Percentiles rank a stretch among this genome's conserved stretches.
These are phyloP conservation scores for Hylyphantes graminicola DNA, from an alignment of 1,140 invertebrate species.

Conservation along the genomic window DNA sequence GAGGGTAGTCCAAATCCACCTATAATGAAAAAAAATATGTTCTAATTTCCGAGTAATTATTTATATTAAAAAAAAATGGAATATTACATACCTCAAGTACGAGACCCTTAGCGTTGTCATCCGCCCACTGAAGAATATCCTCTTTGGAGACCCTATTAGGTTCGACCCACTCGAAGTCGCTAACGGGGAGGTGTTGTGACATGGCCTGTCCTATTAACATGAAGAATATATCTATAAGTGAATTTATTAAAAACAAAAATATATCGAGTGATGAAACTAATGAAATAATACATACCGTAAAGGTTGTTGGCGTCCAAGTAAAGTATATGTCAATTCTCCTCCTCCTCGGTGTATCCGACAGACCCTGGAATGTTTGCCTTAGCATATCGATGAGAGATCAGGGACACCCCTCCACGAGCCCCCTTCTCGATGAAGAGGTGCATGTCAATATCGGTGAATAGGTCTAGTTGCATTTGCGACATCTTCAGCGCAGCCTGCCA, in stretches of 20 bases:
- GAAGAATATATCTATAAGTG: constrained; percentile 58
- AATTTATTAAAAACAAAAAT: constrained; percentile 64
- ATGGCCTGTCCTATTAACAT: constrained; percentile 28
- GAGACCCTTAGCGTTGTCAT: constrained; percentile 58
- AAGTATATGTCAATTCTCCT: neutral
- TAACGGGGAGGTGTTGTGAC: neutral
- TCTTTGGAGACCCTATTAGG: neutral
- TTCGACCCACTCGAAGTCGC: constrained; percentile 55
- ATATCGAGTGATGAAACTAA: constrained; percentile 4
- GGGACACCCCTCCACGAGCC: no score
- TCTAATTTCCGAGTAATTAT: no score
- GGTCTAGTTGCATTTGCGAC: neutral
- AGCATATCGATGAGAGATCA: neutral
- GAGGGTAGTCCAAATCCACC: constrained; percentile 62
- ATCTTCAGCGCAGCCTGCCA: constrained; percentile 30
- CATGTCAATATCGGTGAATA: constrained; percentile 32
- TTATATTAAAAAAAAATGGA: no score
- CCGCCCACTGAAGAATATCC: constrained; percentile 51
- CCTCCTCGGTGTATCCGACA: no score
- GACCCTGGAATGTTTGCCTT: neutral
- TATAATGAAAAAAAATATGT: no score
- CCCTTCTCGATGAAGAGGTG: constrained; percentile 39
- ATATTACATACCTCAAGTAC: constrained; percentile 60
- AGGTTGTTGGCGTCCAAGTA: neutral
- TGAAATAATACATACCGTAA: neutral